A percentile compares a stretch with the other conserved stretches of the same genome.
phyloP scores from a whole-genome alignment of 2,888 invertebrate genomes.

The Scaptomyza cyrtandrae region DNA sequence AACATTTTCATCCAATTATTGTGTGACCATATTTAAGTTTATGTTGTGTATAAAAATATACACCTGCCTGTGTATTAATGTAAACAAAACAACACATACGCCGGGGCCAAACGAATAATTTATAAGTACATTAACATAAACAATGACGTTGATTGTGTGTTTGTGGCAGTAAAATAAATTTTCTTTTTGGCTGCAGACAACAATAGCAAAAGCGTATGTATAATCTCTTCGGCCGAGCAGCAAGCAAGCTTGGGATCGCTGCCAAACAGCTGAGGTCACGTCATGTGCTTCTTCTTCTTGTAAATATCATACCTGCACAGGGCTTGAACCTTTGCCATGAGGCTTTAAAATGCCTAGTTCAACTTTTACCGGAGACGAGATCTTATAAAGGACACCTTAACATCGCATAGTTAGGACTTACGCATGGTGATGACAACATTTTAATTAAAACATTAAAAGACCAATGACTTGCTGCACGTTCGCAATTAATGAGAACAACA shows the following conservation, averaged over 20 bases:
- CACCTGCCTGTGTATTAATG: slow-evolving; percentile 7
- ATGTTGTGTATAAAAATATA: slow-evolving; percentile 3
- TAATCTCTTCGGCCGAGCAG: slow-evolving; percentile 6
- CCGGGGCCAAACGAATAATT: slow-evolving; percentile 40
- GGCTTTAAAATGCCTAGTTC: background rate
- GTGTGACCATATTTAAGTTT: slow-evolving; percentile 34
- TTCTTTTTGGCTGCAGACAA: slow-evolving; percentile 5
- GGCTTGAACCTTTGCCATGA: slow-evolving; percentile 24
- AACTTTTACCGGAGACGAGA: background rate
- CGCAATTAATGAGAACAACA: slow-evolving; percentile 65
- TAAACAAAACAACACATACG: slow-evolving; percentile 39
- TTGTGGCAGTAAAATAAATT: slow-evolving; percentile 29
- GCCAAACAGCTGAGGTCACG: slow-evolving; percentile 25
- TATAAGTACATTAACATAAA: slow-evolving; percentile 14
- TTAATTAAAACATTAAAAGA: slow-evolving; percentile 58
- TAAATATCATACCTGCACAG: slow-evolving; percentile 13
- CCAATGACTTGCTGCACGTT: slow-evolving; percentile 36
- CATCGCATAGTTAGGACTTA: slow-evolving; percentile 23
- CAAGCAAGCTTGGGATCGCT: slow-evolving; percentile 13
- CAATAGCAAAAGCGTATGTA: slow-evolving; percentile 6
- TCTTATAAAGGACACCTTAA: background rate
- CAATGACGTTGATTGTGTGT: slow-evolving; percentile 15
- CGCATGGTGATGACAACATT: slow-evolving; percentile 47
- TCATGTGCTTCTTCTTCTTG: slow-evolving; percentile 15
- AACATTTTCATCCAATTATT: background rate